Evolutionary conservation across 2,113 vertebrate species (phyloP).

Genomic region (Athene cunicularia): DNA sequence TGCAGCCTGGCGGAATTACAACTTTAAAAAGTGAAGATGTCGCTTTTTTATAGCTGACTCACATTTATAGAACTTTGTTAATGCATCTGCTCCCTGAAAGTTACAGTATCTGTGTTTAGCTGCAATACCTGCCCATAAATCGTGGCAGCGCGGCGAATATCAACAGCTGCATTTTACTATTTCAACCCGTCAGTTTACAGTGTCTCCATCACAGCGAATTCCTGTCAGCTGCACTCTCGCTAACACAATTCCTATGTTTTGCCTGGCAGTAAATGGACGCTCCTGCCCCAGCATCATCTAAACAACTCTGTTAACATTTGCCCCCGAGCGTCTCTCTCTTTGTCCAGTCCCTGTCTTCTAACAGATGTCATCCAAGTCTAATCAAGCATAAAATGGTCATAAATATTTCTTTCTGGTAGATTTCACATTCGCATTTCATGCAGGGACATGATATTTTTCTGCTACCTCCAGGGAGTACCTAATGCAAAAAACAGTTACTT

Average conservation of each 20-base stretch:
- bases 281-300: constrained; percentile 79
- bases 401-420: constrained; percentile 99
- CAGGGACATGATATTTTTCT: constrained; percentile 91
- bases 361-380: constrained; percentile 96
- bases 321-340: constrained; percentile 86
- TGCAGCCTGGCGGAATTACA: constrained; percentile 33
- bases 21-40: constrained; percentile 37
- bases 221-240: constrained; percentile 75
- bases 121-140: constrained; percentile 61
- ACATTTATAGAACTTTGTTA: constrained; percentile 53
- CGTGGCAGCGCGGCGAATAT: not conserved
- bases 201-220: constrained; percentile 71
- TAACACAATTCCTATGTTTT: constrained; percentile 80
- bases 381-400: constrained; percentile 99
- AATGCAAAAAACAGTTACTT: constrained; percentile 96
- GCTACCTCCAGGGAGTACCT: constrained; percentile 92
- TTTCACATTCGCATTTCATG: constrained; percentile 98
- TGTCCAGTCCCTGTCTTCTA: constrained; percentile 92
- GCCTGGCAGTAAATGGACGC: constrained; percentile 83
- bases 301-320: constrained; percentile 93
- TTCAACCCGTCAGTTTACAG: constrained; percentile 37
- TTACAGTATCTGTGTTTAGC: constrained; percentile 15
- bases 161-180: constrained; percentile 67
- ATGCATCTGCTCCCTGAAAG: constrained; percentile 58
- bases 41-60: constrained; percentile 49